A percentile compares a stretch with the other conserved stretches of the same genome.
Evolutionary conservation across 2,113 vertebrate species (phyloP).

Genomic region (Pomatostomus ruficeps): DNA sequence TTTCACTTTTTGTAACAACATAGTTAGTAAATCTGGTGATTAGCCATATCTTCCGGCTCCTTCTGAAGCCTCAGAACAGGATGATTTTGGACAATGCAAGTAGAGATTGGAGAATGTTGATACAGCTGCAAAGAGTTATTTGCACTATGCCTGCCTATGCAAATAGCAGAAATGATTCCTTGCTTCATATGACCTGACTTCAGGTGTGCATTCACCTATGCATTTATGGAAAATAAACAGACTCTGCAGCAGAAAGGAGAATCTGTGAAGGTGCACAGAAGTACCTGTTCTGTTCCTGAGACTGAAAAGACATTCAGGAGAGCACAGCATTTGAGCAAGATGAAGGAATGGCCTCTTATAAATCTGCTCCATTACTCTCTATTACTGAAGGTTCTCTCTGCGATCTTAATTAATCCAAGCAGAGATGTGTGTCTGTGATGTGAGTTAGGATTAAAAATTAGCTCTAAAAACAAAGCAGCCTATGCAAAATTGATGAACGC

Average conservation of each 20-base stretch:
- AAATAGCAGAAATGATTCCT: neutral
- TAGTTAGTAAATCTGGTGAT: neutral
- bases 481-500: neutral
- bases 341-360: neutral
- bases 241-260: neutral
- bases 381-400: neutral
- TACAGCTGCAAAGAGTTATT: conserved; percentile 4
- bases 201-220: neutral
- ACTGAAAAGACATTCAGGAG: neutral
- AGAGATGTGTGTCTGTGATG: neutral
- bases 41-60: neutral
- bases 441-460: conserved; percentile 31
- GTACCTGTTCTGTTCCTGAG: neutral
- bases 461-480: neutral
- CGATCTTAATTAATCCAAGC: conserved; percentile 22
- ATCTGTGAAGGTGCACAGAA: neutral
- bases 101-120: neutral
- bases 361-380: neutral
- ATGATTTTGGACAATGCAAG: neutral
- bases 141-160: neutral
- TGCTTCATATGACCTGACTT: neutral
- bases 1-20: neutral
- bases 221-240: neutral
- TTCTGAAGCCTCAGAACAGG: neutral
- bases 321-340: neutral